A percentile compares a stretch with the other conserved stretches of the same genome.
phyloP scores from a whole-genome alignment of 2,888 invertebrate genomes.

The Azorinus chamasolen region DNA sequence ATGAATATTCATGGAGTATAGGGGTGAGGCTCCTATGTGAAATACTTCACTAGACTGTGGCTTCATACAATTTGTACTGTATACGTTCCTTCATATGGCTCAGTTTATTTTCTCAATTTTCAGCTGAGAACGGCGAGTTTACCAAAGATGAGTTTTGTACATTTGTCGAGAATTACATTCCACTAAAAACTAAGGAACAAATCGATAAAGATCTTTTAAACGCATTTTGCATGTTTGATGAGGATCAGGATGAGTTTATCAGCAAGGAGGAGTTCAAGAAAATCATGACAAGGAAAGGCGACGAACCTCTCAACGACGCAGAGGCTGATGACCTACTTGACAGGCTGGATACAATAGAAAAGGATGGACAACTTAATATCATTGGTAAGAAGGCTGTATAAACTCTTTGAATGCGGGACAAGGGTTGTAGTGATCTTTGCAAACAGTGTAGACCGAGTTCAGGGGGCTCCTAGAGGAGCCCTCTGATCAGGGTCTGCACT shows the following conservation, averaged over 20 bases:
- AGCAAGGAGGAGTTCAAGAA: slow-evolving; percentile 50
- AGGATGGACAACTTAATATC: slow-evolving; percentile 32
- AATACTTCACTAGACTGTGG: too few relatives aligned
- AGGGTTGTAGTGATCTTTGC: too few relatives aligned
- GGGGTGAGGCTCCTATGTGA: too few relatives aligned
- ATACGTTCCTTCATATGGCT: too few relatives aligned
- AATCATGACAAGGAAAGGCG: slow-evolving; percentile 48
- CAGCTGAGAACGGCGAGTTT: slow-evolving; percentile 23
- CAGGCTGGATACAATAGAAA: slow-evolving; percentile 24
- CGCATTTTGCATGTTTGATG: slow-evolving; percentile 56
- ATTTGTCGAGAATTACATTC: slow-evolving; percentile 41
- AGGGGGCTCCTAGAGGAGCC: too few relatives aligned
- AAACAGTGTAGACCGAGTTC: too few relatives aligned
- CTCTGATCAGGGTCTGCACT: too few relatives aligned
- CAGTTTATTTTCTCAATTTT: too few relatives aligned
- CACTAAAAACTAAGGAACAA: slow-evolving; percentile 29
- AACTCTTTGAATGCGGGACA: too few relatives aligned
- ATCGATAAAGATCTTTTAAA: slow-evolving; percentile 46
- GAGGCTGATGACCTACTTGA: slow-evolving; percentile 41
- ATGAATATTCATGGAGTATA: too few relatives aligned
- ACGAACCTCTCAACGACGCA: slow-evolving; percentile 46
- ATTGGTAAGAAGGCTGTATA: slow-evolving; percentile 23
- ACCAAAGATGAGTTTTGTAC: slow-evolving; percentile 34
- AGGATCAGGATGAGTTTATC: slow-evolving; percentile 35
- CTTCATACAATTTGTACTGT: too few relatives aligned